Conservation (phyloP, 2,113 vertebrate genomes). For the Mystacornis crossleyi region DNA sequence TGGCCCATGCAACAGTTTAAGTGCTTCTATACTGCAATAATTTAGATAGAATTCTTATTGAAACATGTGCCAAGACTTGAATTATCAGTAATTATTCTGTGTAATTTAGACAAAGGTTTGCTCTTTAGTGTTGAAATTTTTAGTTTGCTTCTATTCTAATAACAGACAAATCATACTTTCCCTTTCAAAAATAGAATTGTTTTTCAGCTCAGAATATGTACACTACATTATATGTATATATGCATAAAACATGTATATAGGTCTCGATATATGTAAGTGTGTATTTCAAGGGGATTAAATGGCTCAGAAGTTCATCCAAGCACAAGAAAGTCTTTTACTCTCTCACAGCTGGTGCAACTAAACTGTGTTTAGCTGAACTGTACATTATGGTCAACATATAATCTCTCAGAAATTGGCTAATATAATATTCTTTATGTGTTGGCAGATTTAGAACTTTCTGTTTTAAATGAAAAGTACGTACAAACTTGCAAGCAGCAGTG, state of each 20-base stretch:
- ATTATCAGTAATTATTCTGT: not conserved
- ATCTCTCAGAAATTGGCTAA: not conserved
- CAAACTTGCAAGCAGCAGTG: not conserved
- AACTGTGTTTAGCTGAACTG: not conserved
- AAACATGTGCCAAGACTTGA: constrained; percentile 48
- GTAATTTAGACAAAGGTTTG: not conserved
- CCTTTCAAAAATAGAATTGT: not conserved
- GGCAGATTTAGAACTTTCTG: not conserved
- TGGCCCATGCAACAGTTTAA: constrained; percentile 34
- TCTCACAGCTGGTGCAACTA: not conserved
- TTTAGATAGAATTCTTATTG: constrained; percentile 37
- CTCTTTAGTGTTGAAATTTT: not conserved
- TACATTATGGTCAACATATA: not conserved
- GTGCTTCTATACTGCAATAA: constrained; percentile 1
- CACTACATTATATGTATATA: not conserved
- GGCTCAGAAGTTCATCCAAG: not conserved
- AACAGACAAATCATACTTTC: not conserved
- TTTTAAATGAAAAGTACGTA: not conserved
- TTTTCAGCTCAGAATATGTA: not conserved
- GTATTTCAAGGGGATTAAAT: not conserved
- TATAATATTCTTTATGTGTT: not conserved
- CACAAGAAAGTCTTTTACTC: not conserved
- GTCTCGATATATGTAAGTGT: not conserved
- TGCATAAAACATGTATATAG: not conserved
- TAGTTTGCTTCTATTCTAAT: not conserved